A percentile compares a stretch with the other conserved stretches of the same genome.
phyloP scores from a whole-genome alignment of 2,797 vertebrate genomes.

The Denticeps clupeoides region DNA sequence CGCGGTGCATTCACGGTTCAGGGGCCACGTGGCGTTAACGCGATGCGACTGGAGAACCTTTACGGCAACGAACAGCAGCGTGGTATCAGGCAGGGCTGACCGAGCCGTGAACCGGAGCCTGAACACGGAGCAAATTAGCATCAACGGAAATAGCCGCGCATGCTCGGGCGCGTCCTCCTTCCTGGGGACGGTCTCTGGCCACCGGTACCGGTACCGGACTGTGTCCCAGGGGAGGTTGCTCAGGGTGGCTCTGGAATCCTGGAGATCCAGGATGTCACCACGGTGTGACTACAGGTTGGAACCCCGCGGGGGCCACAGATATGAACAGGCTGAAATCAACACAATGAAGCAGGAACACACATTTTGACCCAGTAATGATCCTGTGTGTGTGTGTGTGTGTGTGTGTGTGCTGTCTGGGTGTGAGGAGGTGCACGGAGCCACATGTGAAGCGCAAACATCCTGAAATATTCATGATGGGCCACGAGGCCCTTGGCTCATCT shows the following conservation, averaged over 20 bases:
- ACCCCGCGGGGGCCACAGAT: no score
- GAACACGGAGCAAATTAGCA: constrained; percentile 87
- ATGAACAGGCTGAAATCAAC: no score
- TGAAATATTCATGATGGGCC: constrained; percentile 2
- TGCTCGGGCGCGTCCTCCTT: constrained; percentile 56
- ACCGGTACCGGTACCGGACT: not conserved
- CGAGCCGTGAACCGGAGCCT: constrained; percentile 71
- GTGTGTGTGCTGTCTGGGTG: no score
- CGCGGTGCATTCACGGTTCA: constrained; percentile 77
- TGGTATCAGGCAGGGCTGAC: constrained; percentile 85
- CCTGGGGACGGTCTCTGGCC: no score
- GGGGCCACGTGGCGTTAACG: constrained; percentile 57
- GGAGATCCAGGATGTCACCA: no score
- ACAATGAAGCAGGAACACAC: no score
- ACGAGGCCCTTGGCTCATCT: not conserved
- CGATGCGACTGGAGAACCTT: constrained; percentile 75
- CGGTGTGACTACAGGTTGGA: no score
- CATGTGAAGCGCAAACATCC: constrained; percentile 1
- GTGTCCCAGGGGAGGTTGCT: no score
- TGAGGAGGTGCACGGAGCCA: not conserved
- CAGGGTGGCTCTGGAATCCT: not conserved
- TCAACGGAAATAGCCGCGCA: constrained; percentile 61
- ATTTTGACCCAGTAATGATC: no score
- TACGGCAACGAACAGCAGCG: constrained; percentile 75
- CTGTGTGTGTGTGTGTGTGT: no score